Percentiles rank a stretch among this genome's conserved stretches.
Evolutionary conservation across 2,113 vertebrate species (phyloP).

Genomic region (Bothrops jararaca): DNA sequence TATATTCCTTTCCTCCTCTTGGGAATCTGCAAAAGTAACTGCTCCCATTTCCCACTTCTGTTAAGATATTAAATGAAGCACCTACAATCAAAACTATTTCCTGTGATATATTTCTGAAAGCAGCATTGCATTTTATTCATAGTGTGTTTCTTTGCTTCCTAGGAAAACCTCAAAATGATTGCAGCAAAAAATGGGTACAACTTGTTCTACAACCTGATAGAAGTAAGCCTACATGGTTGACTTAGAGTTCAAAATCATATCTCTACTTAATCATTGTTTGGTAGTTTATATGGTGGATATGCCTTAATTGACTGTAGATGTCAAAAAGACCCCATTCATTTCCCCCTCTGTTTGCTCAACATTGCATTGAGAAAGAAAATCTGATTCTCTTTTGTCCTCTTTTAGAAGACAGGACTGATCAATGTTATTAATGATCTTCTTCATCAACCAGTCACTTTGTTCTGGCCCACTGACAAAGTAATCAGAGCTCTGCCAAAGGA

Average conservation of each 20-base stretch:
- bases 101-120: background rate
- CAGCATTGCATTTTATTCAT: background rate
- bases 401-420: constrained; percentile 81
- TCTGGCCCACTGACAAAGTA: constrained; percentile 82
- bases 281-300: background rate
- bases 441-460: constrained; percentile 81
- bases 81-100: background rate
- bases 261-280: background rate
- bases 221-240: constrained; percentile 70
- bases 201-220: constrained; percentile 79
- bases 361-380: background rate
- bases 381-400: background rate
- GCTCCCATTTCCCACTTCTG: background rate
- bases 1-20: background rate
- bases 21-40: background rate
- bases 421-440: constrained; percentile 69
- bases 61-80: background rate
- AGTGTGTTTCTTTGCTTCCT: constrained; percentile 30
- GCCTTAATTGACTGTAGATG: background rate
- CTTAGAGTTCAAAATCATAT: background rate
- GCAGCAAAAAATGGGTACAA: constrained; percentile 75
- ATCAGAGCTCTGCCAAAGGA: constrained; percentile 76
- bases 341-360: background rate
- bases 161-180: constrained; percentile 78
- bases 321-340: fast-evolving